phyloP scores from a whole-genome alignment of 2,113 vertebrate genomes.

The Plestiodon gilberti region DNA sequence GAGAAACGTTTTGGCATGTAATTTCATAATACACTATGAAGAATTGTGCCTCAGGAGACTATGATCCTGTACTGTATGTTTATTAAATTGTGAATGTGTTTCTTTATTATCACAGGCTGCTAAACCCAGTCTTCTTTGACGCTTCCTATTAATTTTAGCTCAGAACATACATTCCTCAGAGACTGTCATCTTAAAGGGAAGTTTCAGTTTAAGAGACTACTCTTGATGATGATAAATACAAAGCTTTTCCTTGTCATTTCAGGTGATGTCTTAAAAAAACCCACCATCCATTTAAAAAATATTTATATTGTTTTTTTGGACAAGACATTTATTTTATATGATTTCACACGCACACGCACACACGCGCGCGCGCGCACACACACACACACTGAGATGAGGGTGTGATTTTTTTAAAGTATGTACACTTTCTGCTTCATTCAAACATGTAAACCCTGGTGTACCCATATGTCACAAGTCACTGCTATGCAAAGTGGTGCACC shows the following conservation, averaged over 20 bases:
- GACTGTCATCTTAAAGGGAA: constrained; percentile 12
- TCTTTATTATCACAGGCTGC: not conserved
- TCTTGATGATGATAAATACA: not conserved
- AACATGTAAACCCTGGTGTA: too few relatives aligned
- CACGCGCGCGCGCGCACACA: too few relatives aligned
- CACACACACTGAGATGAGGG: too few relatives aligned
- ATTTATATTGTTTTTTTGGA: too few relatives aligned
- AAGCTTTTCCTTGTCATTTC: not conserved
- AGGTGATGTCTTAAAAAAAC: not conserved
- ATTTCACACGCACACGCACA: too few relatives aligned
- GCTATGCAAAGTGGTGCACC: too few relatives aligned
- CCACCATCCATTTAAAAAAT: not conserved
- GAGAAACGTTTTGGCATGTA: not conserved
- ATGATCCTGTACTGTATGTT: not conserved
- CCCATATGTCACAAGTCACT: too few relatives aligned
- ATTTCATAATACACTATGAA: not conserved
- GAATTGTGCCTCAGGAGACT: not conserved
- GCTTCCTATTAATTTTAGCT: constrained; percentile 18
- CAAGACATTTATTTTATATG: too few relatives aligned
- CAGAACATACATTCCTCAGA: constrained; percentile 36
- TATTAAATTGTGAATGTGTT: not conserved
- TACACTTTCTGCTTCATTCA: too few relatives aligned
- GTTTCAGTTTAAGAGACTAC: constrained; percentile 15
- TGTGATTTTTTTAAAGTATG: too few relatives aligned
- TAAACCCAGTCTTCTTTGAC: not conserved